phyloP scores from a whole-genome alignment of 2,113 vertebrate species.

The Paradisaea rubra region DNA sequence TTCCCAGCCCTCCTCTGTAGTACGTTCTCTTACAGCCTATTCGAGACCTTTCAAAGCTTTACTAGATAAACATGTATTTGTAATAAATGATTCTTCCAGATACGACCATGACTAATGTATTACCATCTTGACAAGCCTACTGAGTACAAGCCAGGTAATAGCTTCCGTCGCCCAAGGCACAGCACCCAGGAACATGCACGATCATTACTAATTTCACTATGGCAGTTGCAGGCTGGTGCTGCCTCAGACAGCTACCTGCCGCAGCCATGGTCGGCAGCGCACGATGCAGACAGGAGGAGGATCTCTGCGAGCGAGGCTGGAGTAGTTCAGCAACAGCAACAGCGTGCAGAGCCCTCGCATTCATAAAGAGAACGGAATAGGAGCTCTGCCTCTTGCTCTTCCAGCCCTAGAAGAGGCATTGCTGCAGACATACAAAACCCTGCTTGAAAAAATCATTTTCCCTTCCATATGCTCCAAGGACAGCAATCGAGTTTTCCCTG shows the following conservation, averaged over 20 bases:
- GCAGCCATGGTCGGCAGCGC: background rate
- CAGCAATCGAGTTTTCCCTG: background rate
- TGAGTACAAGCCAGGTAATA: background rate
- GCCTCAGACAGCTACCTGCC: slow-evolving; percentile 28
- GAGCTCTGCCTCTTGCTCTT: background rate
- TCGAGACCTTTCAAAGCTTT: background rate
- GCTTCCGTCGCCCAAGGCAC: background rate
- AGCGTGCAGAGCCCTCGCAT: background rate
- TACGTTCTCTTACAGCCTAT: background rate
- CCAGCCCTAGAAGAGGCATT: background rate
- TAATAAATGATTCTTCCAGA: background rate
- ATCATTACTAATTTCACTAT: background rate
- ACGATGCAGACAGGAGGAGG: background rate
- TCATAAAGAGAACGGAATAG: background rate
- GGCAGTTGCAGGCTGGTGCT: background rate
- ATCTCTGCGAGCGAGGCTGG: background rate
- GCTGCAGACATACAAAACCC: background rate
- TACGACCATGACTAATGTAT: background rate
- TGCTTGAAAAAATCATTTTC: background rate
- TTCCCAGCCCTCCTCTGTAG: background rate
- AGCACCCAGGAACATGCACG: background rate
- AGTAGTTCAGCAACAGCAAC: background rate
- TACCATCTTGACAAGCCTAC: background rate
- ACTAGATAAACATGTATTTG: background rate
- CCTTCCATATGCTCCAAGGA: background rate